A percentile compares a stretch with the other conserved stretches of the same genome.
Conservation (phyloP, 2,797 vertebrate species). For the Parambassis ranga region DNA sequence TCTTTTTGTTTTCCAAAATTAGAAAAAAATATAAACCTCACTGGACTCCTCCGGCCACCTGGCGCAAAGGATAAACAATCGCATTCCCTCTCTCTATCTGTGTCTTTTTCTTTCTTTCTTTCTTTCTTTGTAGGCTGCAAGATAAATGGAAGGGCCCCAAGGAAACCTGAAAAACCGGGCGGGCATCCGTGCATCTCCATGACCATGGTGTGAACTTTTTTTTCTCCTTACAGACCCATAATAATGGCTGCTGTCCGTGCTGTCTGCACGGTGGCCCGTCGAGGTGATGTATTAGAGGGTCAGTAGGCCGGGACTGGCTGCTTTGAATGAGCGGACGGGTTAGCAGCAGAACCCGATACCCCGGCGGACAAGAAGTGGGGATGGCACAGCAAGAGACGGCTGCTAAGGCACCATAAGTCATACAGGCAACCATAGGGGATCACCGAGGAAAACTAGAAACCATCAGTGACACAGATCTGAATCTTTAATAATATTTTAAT, state of each 20-base stretch:
- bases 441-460: constrained; percentile 22
- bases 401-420: constrained; percentile 63
- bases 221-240: constrained; percentile 88
- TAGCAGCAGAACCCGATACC: constrained; percentile 73
- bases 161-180: constrained; percentile 95
- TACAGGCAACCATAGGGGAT: constrained; percentile 43
- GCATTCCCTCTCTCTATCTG: constrained; percentile 39
- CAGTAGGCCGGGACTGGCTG: constrained; percentile 83
- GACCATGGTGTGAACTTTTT: constrained; percentile 92
- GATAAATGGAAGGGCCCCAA: constrained; percentile 83
- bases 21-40: neutral
- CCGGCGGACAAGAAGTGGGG: constrained; percentile 58
- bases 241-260: constrained; percentile 94
- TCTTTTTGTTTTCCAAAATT: constrained; percentile 2
- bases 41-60: constrained; percentile 11
- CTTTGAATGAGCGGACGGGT: constrained; percentile 80
- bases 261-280: constrained; percentile 87
- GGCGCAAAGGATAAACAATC: constrained; percentile 45
- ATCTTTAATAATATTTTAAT: no score
- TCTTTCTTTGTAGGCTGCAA: constrained; percentile 60
- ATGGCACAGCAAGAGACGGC: constrained; percentile 27
- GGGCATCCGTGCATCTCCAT: constrained; percentile 84
- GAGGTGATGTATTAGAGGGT: constrained; percentile 94
- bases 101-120: neutral
- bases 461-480: constrained; percentile 15